A percentile compares a stretch with the other conserved stretches of the same genome.
phyloP scores from a whole-genome alignment of 2,888 invertebrate genomes.

The Synanthedon vespiformis region DNA sequence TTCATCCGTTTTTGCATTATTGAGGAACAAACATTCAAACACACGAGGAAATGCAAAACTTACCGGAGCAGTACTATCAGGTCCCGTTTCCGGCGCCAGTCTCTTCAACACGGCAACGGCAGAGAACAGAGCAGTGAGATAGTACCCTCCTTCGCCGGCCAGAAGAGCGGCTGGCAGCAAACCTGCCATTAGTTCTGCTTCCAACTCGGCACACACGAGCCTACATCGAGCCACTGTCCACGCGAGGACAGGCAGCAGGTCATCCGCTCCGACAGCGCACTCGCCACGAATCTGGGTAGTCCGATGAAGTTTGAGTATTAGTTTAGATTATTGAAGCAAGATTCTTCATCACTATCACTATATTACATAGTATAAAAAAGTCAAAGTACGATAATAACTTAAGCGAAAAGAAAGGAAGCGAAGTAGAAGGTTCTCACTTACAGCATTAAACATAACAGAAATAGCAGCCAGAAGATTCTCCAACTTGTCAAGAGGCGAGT shows the following conservation, averaged over 20 bases:
- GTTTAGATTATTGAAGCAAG: too few relatives aligned
- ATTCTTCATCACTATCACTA: too few relatives aligned
- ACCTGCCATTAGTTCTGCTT: slow-evolving; percentile 97
- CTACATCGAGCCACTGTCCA: slow-evolving; percentile 92
- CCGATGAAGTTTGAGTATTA: too few relatives aligned
- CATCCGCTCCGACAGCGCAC: slow-evolving; percentile 83
- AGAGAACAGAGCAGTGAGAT: slow-evolving; percentile 92
- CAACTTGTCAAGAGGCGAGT: slow-evolving; percentile 92
- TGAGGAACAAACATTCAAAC: too few relatives aligned
- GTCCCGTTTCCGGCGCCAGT: slow-evolving; percentile 56
- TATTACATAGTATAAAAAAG: too few relatives aligned
- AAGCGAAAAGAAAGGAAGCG: neutral
- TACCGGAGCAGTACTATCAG: slow-evolving; percentile 47
- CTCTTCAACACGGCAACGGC: slow-evolving; percentile 91
- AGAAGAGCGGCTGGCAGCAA: slow-evolving; percentile 90
- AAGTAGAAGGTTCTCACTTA: slow-evolving; percentile 38
- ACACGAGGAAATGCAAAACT: slow-evolving; percentile 14
- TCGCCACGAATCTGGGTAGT: slow-evolving; percentile 74
- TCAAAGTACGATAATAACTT: neutral
- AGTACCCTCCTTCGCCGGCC: slow-evolving; percentile 94
- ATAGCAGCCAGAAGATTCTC: slow-evolving; percentile 91
- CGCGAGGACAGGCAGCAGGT: slow-evolving; percentile 91
- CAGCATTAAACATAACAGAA: slow-evolving; percentile 86
- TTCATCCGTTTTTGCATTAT: too few relatives aligned
- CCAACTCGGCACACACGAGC: slow-evolving; percentile 92